A percentile compares a stretch with the other conserved stretches of the same genome.
Evolutionary conservation across 2,888 invertebrate species (phyloP).

Genomic region (Pelosia muscerda): DNA sequence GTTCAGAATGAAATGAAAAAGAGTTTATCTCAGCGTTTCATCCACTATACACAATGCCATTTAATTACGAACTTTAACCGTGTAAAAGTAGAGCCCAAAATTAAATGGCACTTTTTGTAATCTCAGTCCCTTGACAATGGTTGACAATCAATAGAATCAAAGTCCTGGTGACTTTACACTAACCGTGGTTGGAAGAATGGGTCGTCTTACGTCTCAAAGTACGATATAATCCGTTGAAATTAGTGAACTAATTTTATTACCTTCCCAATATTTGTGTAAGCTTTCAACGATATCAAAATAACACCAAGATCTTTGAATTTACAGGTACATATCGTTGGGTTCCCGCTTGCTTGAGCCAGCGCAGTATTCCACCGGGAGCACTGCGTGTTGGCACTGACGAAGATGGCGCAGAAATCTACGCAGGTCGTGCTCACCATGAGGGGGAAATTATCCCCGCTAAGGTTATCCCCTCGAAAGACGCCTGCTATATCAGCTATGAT

Average conservation of each 20-base stretch:
- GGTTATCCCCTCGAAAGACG: slow-evolving; percentile 88
- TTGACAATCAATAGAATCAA: too few relatives aligned
- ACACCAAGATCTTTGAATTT: slow-evolving; percentile 16
- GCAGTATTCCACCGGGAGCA: slow-evolving; percentile 82
- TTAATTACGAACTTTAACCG: too few relatives aligned
- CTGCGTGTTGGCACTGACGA: slow-evolving; percentile 88
- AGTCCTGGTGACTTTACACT: too few relatives aligned
- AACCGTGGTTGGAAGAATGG: not conserved
- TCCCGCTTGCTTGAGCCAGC: slow-evolving; percentile 80
- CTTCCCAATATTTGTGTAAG: not conserved
- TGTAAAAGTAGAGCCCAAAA: too few relatives aligned
- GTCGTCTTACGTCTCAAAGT: not conserved
- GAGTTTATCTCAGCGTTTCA: too few relatives aligned
- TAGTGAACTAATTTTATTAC: too few relatives aligned
- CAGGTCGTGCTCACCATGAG: slow-evolving; percentile 90
- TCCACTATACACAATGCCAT: too few relatives aligned
- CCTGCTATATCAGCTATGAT: slow-evolving; percentile 88
- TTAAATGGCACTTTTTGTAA: too few relatives aligned
- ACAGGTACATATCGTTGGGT: slow-evolving; percentile 85
- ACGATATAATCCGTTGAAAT: too few relatives aligned
- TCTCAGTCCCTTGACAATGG: too few relatives aligned
- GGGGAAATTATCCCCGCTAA: slow-evolving; percentile 90
- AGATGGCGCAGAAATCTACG: slow-evolving; percentile 91
- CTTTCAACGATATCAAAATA: not conserved
- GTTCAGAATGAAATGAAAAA: too few relatives aligned